Evolutionary conservation across 2,113 vertebrate species (phyloP).

Genomic region (Dinomys branickii): DNA sequence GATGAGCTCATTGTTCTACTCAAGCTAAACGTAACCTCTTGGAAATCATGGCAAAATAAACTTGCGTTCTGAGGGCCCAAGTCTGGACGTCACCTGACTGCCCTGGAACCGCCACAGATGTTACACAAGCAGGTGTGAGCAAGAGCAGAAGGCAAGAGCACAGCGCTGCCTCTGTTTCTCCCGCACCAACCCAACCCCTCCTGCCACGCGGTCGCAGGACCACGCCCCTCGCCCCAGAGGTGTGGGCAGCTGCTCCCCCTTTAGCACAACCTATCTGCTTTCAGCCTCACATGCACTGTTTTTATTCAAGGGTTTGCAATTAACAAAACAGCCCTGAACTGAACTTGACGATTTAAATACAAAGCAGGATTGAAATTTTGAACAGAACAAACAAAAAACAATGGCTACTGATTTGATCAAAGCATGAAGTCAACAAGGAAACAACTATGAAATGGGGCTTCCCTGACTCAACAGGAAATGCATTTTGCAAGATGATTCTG

Average conservation of each 20-base stretch:
- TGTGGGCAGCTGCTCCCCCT: background rate
- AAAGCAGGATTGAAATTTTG: background rate
- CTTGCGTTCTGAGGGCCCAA: background rate
- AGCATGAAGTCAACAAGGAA: background rate
- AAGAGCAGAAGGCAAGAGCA: background rate
- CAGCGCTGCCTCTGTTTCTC: background rate
- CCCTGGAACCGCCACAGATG: background rate
- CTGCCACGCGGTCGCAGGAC: background rate
- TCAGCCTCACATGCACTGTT: background rate
- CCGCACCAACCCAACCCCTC: background rate
- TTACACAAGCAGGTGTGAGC: background rate
- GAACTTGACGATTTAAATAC: background rate
- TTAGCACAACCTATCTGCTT: background rate
- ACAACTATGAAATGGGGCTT: background rate
- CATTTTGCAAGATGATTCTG: background rate
- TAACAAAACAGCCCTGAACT: background rate
- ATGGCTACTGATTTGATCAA: background rate
- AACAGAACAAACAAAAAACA: slow-evolving; percentile 17
- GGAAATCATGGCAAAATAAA: background rate
- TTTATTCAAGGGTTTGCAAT: background rate
- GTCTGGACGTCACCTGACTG: background rate
- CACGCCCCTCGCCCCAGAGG: background rate
- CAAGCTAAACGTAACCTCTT: background rate
- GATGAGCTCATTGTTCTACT: background rate
- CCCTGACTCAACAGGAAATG: slow-evolving; percentile 43